Evolutionary conservation across 2,888 invertebrate species (phyloP).

Genomic region (Volucella bombylans): DNA sequence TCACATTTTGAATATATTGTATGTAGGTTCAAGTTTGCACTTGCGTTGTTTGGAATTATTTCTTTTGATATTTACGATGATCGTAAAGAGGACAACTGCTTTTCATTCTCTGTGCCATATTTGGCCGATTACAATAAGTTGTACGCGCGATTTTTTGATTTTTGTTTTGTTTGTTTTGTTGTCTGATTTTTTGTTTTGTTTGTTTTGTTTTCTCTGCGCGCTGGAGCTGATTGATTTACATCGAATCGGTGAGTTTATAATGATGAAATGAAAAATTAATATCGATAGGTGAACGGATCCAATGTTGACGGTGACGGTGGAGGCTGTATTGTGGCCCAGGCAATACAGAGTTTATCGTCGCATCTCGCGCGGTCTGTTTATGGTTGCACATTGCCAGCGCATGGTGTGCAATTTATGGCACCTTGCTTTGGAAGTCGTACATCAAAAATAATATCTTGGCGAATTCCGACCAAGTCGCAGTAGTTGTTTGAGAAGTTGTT

Average conservation of each 20-base stretch:
- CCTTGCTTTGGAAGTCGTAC: constrained; percentile 60
- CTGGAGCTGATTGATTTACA: constrained; percentile 71
- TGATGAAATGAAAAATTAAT: constrained; percentile 74
- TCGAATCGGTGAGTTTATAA: constrained; percentile 73
- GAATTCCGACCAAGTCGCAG: constrained; percentile 37
- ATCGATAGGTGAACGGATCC: constrained; percentile 50
- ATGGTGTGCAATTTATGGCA: constrained; percentile 73
- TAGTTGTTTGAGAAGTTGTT: constrained; percentile 5
- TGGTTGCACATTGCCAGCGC: constrained; percentile 57
- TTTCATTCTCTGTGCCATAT: constrained; percentile 70
- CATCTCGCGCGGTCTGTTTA: constrained; percentile 68
- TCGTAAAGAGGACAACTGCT: constrained; percentile 73
- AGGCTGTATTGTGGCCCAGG: neutral
- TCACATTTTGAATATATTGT: constrained; percentile 13
- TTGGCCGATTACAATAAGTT: constrained; percentile 63
- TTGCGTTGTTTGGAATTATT: constrained; percentile 65
- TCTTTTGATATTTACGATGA: constrained; percentile 72
- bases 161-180: constrained; percentile 8
- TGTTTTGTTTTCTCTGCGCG: constrained; percentile 23
- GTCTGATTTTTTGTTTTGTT: neutral
- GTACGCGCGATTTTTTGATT: constrained; percentile 18
- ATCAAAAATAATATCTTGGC: constrained; percentile 65
- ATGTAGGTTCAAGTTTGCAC: constrained; percentile 60
- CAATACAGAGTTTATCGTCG: constrained; percentile 59
- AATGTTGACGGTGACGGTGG: constrained; percentile 15